Conservation (phyloP, 2,888 invertebrate genomes). For the Patella ulyssiponensis region DNA sequence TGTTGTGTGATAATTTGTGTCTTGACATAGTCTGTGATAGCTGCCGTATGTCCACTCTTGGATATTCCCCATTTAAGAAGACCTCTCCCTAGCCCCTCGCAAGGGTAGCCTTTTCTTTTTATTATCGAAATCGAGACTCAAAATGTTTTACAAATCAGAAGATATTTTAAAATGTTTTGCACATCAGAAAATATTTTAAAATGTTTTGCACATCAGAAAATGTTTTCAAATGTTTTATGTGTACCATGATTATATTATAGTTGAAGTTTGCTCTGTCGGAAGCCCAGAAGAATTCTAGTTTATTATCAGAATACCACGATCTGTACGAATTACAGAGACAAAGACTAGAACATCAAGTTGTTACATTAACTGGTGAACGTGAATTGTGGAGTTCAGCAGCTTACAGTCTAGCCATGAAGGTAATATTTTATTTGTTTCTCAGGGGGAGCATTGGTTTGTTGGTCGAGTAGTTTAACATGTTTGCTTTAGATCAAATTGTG, state of each 20-base stretch:
- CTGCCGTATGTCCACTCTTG: no score
- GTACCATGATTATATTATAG: slow-evolving; percentile 50
- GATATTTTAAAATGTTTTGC: background rate
- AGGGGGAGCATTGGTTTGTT: no score
- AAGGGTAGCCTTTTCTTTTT: no score
- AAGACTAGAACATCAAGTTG: slow-evolving; percentile 68
- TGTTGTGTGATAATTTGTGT: no score
- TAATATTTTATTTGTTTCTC: slow-evolving; percentile 29
- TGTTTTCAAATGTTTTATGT: background rate
- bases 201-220: no score
- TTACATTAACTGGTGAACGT: slow-evolving; percentile 64
- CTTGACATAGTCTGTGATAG: no score
- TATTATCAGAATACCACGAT: slow-evolving; percentile 71
- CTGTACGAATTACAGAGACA: slow-evolving; percentile 71
- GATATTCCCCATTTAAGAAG: no score
- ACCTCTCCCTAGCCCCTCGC: no score
- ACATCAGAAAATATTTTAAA: no score
- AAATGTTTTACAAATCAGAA: no score
- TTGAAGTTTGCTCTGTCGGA: slow-evolving; percentile 68
- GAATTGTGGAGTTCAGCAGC: slow-evolving; percentile 72
- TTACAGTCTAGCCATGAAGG: slow-evolving; percentile 71
- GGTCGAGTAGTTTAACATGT: background rate
- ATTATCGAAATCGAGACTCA: no score
- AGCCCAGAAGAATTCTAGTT: slow-evolving; percentile 70
- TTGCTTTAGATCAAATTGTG: background rate